Base-by-base conservation (phyloP, 2,888 invertebrate species). In the Oegoconia quadripuncta region DNA sequence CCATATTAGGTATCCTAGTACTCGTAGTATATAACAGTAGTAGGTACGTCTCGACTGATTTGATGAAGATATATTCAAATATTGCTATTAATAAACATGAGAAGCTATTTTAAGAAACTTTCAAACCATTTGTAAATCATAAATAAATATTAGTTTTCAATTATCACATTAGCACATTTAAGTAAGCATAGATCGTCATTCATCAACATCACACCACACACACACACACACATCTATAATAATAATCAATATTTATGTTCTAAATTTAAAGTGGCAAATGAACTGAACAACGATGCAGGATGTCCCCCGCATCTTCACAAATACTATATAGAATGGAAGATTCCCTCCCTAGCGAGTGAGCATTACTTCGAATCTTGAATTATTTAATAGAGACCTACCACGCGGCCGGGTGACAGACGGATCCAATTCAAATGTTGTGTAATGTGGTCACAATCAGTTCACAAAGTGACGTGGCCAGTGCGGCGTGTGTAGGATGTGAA, bases 261-360 rank as follows among this genome's bases (percentile, higher is more conserved):
- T n/a, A n/a, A n/a, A n/a, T n/a, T n/a, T n/a, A n/a, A n/a, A n/a
- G n/a, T n/a, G n/a, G n/a, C n/a, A n/a, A n/a, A n/a, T n/a, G n/a
- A 45, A 46, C 36, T 34, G 23, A 47, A 7, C 22, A 30, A 39
- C 20, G 4, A 20, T 6, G 20, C 7, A 23, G 23, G 9, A 23
- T n/a, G n/a, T n/a, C n/a, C n/a, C n/a, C n/a, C n/a, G n/a, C n/a
- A n/a, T n/a, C n/a, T n/a, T n/a, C n/a, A n/a, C n/a, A n/a, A n/a
- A n/a, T 23, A 11, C 11, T 11, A 23, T 11, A n/a, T 44, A 35
- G 41, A 61, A 52, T 59, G 68, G 71, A 74, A 72, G 54, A 67
- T 71, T 70, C 64, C 73, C 52, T 57, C 48, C 49, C n/a, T n/a
- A n/a, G n/a, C n/a, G 42, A 42, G n/a, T n/a, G 18, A 41, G 48